phyloP scores from a whole-genome alignment of 2,113 vertebrate genomes.

The Hystrix brachyura region DNA sequence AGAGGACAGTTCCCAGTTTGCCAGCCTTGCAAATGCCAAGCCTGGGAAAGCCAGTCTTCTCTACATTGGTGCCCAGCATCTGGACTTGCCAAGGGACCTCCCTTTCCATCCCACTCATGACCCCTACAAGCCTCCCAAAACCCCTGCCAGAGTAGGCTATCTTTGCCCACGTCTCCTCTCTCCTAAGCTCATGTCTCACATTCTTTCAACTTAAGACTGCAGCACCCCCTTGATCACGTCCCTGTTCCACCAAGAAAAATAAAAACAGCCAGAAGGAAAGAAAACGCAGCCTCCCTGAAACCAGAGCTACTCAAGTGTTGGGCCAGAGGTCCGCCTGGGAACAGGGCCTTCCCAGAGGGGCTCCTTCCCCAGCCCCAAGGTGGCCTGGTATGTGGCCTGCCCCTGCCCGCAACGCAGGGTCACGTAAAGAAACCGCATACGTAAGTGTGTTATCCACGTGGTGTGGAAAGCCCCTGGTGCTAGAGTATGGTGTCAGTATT shows the following conservation, averaged over 20 bases:
- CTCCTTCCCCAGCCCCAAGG: accelerated
- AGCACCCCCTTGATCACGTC: too few relatives aligned
- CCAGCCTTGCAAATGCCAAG: neutral
- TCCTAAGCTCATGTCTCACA: neutral
- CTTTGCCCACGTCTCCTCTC: neutral
- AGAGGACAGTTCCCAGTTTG: neutral
- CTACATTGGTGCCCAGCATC: accelerated
- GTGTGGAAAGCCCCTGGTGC: neutral
- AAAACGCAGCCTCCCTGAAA: neutral
- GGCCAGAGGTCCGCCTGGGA: neutral
- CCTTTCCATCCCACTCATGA: neutral
- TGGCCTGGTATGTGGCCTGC: neutral
- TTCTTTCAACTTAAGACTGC: neutral
- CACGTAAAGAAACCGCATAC: neutral
- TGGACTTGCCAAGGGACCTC: accelerated
- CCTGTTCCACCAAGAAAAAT: neutral
- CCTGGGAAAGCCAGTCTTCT: neutral
- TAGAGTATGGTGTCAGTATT: accelerated
- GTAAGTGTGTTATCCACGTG: accelerated
- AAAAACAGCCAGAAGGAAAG: neutral
- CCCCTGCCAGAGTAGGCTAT: neutral
- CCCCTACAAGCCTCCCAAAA: accelerated
- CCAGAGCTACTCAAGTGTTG: accelerated
- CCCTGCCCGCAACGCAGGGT: neutral
- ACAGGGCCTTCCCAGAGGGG: neutral